These are phyloP conservation scores for Dascillus cervinus DNA, from an alignment of 2,888 invertebrate species.

Conservation along the genomic window DNA sequence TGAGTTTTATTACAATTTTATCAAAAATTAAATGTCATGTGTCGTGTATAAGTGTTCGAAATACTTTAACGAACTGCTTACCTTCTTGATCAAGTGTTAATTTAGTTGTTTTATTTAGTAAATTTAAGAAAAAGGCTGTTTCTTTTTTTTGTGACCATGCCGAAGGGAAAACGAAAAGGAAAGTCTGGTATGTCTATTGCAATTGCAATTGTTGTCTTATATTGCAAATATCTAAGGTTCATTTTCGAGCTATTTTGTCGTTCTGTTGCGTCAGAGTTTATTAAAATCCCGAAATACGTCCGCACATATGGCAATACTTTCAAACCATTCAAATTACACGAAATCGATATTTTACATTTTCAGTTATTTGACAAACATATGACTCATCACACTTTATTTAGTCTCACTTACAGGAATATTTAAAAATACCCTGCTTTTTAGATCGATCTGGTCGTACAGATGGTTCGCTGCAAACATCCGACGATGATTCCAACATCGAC, in stretches of 20 bases:
- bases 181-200: conserved; percentile 55
- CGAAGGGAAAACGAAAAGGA: conserved; percentile 70
- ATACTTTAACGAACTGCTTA: conserved; percentile 66
- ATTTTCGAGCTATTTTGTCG: not conserved
- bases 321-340: not conserved
- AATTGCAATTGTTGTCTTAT: no score
- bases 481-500: conserved; percentile 67
- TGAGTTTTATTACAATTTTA: conserved; percentile 63
- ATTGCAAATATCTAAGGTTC: no score
- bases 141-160: conserved; percentile 50
- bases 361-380: conserved; percentile 1
- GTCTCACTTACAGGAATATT: not conserved
- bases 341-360: not conserved
- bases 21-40: conserved; percentile 65
- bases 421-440: conserved; percentile 11
- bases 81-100: conserved; percentile 70
- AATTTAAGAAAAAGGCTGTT: conserved; percentile 40
- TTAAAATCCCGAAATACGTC: no score
- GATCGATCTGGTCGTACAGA: conserved; percentile 26
- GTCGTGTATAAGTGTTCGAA: conserved; percentile 61
- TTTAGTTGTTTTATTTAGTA: conserved; percentile 51
- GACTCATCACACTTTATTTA: conserved; percentile 5
- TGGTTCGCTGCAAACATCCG: conserved; percentile 38
- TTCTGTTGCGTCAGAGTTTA: no score
- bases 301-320: no score